Percentiles rank a stretch among this genome's conserved stretches.
Evolutionary conservation across 2,888 invertebrate species (phyloP).

Genomic region (Conops quadrifasciatus): DNA sequence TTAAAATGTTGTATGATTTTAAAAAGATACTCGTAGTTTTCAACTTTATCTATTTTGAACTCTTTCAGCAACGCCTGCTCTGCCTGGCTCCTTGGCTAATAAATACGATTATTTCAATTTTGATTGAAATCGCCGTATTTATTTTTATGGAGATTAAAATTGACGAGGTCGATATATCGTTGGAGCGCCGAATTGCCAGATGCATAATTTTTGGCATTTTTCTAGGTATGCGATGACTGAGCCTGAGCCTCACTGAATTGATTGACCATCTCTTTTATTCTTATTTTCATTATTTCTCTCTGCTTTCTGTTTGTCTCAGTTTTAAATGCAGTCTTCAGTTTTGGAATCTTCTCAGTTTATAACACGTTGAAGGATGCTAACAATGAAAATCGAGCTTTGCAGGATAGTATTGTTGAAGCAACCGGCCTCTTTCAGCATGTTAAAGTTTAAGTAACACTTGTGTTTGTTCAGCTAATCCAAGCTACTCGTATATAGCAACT

Average conservation of each 20-base stretch:
- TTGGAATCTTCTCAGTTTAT: slow-evolving; percentile 56
- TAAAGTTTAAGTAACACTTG: slow-evolving; percentile 50
- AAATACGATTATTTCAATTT: slow-evolving; percentile 54
- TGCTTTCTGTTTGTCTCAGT: slow-evolving; percentile 45
- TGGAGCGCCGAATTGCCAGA: slow-evolving; percentile 58
- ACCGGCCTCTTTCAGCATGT: slow-evolving; percentile 59
- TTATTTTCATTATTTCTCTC: neutral
- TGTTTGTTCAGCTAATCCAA: neutral
- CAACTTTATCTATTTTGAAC: neutral
- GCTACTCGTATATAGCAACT: neutral
- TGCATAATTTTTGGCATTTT: slow-evolving; percentile 58
- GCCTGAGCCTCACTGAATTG: neutral
- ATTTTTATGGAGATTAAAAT: slow-evolving; percentile 58
- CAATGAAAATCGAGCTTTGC: slow-evolving; percentile 54
- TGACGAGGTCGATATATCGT: slow-evolving; percentile 56
- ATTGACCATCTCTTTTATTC: neutral
- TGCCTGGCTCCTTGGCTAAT: slow-evolving; percentile 61
- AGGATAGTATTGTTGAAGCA: slow-evolving; percentile 57
- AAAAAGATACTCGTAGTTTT: neutral
- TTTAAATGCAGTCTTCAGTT: slow-evolving; percentile 55
- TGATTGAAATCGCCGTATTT: slow-evolving; percentile 55
- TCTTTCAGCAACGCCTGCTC: slow-evolving; percentile 54
- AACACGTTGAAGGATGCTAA: slow-evolving; percentile 53
- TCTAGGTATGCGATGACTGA: slow-evolving; percentile 44
- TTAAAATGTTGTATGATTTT: neutral